A percentile compares a stretch with the other conserved stretches of the same genome.
Evolutionary conservation across 2,888 invertebrate genomes (phyloP).

Genomic region (Neocrepidodera transversa): DNA sequence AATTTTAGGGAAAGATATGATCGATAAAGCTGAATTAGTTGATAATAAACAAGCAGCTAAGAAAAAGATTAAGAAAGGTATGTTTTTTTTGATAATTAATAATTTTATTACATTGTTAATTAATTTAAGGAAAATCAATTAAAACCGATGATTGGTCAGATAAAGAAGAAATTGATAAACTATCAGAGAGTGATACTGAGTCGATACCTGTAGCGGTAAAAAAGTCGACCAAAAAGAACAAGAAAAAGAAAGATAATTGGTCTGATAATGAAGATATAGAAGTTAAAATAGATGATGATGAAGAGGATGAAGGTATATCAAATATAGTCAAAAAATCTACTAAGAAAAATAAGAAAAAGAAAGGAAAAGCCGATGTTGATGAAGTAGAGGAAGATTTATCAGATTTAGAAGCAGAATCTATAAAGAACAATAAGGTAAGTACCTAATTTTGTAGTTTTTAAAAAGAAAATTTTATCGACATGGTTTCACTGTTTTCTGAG

Average conservation of each 20-base stretch:
- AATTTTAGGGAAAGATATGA: constrained; percentile 21
- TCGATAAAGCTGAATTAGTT: constrained; percentile 32
- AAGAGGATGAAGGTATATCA: constrained; percentile 11
- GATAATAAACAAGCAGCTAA: constrained; percentile 55
- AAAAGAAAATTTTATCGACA: no score
- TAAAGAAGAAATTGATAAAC: constrained; percentile 51
- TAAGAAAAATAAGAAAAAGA: constrained; percentile 22
- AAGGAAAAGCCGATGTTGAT: background rate
- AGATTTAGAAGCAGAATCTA: constrained; percentile 45
- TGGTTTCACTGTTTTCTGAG: no score
- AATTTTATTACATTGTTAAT: background rate
- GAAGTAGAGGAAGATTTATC: constrained; percentile 31
- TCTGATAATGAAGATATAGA: constrained; percentile 32
- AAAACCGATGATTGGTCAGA: constrained; percentile 53
- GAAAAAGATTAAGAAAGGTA: constrained; percentile 64
- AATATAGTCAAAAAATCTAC: constrained; percentile 11
- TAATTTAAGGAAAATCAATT: constrained; percentile 37
- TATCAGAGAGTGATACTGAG: constrained; percentile 49
- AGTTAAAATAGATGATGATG: constrained; percentile 3
- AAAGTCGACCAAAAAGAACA: constrained; percentile 54
- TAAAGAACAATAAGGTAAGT: no score
- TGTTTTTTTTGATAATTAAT: background rate
- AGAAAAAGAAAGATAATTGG: constrained; percentile 42
- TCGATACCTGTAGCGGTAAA: constrained; percentile 24
- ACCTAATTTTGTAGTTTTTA: no score